Base-by-base conservation (phyloP, 2,797 vertebrate genomes). In the Potorous gilbertii region DNA sequence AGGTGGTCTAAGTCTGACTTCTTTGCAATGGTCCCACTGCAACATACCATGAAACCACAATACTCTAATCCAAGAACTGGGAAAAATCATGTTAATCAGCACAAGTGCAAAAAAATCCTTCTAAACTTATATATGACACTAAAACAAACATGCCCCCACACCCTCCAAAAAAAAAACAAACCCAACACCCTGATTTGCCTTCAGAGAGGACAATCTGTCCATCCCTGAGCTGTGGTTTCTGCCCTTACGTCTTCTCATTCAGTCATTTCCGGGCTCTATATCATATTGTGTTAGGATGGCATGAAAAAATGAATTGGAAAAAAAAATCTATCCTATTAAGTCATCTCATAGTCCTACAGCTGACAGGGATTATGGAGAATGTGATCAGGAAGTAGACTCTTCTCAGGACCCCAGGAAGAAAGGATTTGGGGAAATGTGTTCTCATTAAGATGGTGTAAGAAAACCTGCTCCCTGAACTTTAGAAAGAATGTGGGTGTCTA, bases 41-140 rank as follows among this genome's bases (percentile, higher is more conserved):
- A 57, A 57, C 27, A 29, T 10, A 29, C 28, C 27, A 28, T 57
- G 56, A 56, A 56, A 56, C 56, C 24, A 1, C 24, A 57, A 57
- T 28, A 29, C 56, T 57, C 27, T 21, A 92, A 92, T 40, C 50
- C 90, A 93, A 66, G 94, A 92, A 95, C 94, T 56, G 92, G 91
- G 66, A 46, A 95, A 91, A 97, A 97, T 96, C 96, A 95, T 0
- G 34, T 95, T 91, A 95, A 96, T 96, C 95, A 96, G 89, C 34
- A 40, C 16, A 31, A 2, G 0, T 13, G 31, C 34, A 74, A 6
- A 93, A 90, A 91, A 92, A 56, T 66, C 52, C 27, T n/a, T 91
- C 95, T 93, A 94, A 62, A 92, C 89, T 56, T 54, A 57, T 56
- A 54, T 91, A 54, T 95, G 50, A 92, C 50, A 93, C 87, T 93